phyloP scores from a whole-genome alignment of 37 sponge, comb jelly and placozoan species.

The Oscarella lobularis region DNA sequence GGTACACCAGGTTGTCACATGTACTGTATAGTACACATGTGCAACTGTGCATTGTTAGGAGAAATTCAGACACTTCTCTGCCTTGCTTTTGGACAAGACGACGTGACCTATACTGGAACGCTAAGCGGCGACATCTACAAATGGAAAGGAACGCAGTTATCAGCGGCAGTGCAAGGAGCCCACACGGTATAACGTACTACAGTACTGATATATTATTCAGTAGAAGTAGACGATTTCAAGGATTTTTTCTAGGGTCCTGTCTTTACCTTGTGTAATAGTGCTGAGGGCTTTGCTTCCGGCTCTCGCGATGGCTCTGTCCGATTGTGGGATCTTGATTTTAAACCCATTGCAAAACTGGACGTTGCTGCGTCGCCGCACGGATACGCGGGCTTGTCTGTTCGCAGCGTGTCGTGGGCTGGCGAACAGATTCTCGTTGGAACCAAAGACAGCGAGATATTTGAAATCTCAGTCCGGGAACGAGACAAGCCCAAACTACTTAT shows the following conservation, averaged over 20 bases:
- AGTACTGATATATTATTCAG: neutral
- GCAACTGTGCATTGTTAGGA: constrained; percentile 21
- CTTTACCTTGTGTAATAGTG: constrained; percentile 35
- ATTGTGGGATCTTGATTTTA: constrained; percentile 66
- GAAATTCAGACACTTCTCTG: constrained; percentile 83
- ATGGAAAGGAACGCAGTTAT: constrained; percentile 40
- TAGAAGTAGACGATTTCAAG: neutral
- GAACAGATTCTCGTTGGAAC: constrained; percentile 73
- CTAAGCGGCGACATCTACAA: constrained; percentile 84
- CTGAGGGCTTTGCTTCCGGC: constrained; percentile 79
- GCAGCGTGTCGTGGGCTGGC: constrained; percentile 70
- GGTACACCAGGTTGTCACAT: too few relatives aligned
- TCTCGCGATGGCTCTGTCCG: constrained; percentile 68
- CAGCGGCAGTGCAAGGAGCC: neutral
- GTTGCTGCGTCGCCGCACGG: constrained; percentile 40
- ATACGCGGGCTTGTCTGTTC: constrained; percentile 55
- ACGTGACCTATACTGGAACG: constrained; percentile 49
- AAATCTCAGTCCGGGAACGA: constrained; percentile 41
- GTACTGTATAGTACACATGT: neutral
- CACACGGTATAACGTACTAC: neutral
- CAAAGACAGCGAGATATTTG: constrained; percentile 76
- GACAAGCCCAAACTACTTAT: constrained; percentile 41
- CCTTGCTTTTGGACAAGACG: constrained; percentile 52
- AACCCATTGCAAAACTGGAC: constrained; percentile 50
- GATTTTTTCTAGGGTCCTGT: constrained; percentile 42